These are phyloP conservation scores for Okapia johnstoni DNA, from an alignment of 2,113 vertebrate genomes.

Conservation along the genomic window DNA sequence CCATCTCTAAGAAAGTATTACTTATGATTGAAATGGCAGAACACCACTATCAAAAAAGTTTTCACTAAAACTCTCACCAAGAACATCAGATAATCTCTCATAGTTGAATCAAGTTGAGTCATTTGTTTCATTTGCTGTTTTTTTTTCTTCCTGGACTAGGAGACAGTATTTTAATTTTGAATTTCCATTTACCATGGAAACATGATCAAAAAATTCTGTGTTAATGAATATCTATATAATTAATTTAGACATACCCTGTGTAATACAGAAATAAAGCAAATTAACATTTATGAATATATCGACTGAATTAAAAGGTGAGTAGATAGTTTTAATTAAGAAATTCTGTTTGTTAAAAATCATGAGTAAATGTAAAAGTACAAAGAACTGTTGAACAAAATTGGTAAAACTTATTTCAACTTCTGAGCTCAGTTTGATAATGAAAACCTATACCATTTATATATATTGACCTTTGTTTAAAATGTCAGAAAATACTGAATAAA, in stretches of 20 bases:
- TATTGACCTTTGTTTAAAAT: slow-evolving; percentile 11
- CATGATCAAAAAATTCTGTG: slow-evolving; percentile 73
- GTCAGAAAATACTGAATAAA: slow-evolving; percentile 21
- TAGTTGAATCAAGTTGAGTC: slow-evolving; percentile 65
- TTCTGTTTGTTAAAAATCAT: slow-evolving; percentile 67
- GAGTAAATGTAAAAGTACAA: slow-evolving; percentile 60
- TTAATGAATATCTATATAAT: slow-evolving; percentile 75
- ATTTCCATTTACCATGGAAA: slow-evolving; percentile 77
- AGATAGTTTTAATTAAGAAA: slow-evolving; percentile 72
- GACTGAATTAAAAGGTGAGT: slow-evolving; percentile 71
- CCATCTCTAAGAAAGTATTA: background rate
- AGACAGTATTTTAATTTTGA: slow-evolving; percentile 74
- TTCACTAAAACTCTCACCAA: slow-evolving; percentile 27
- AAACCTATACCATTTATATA: background rate
- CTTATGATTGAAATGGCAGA: slow-evolving; percentile 26
- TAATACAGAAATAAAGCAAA: slow-evolving; percentile 76
- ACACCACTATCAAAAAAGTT: background rate
- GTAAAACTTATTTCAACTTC: slow-evolving; percentile 57
- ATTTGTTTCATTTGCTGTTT: slow-evolving; percentile 75
- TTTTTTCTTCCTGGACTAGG: slow-evolving; percentile 73
- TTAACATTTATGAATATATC: slow-evolving; percentile 75
- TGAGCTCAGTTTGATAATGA: slow-evolving; percentile 55
- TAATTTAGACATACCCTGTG: slow-evolving; percentile 75
- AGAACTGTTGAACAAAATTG: slow-evolving; percentile 52
- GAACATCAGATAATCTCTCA: slow-evolving; percentile 57